Conservation (phyloP, 2,888 invertebrate species). For the Azorinus chamasolen region DNA sequence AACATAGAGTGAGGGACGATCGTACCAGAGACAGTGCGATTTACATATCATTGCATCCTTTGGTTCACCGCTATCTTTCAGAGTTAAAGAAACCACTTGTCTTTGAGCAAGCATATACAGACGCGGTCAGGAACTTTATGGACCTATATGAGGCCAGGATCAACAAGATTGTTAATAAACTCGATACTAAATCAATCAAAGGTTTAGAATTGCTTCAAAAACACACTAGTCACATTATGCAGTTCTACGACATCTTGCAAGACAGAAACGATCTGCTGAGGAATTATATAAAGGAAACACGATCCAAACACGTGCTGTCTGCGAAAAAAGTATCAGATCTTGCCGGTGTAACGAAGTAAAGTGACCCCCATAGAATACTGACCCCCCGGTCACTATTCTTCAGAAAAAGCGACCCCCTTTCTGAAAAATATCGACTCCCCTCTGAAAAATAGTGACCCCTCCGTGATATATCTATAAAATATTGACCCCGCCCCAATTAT, state of each 20-base stretch:
- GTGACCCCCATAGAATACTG: too few relatives aligned
- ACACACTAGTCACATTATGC: conserved; percentile 40
- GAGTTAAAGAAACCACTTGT: conserved; percentile 33
- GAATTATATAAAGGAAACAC: conserved; percentile 23
- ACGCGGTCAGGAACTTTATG: conserved; percentile 41
- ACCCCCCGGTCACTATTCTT: too few relatives aligned
- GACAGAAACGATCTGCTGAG: conserved; percentile 20
- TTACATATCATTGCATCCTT: conserved; percentile 56
- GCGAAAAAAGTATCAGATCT: conserved; percentile 56
- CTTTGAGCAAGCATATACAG: not conserved
- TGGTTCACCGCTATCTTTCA: conserved; percentile 44
- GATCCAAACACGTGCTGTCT: conserved; percentile 25
- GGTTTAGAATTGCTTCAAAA: conserved; percentile 38
- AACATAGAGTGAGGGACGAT: too few relatives aligned
- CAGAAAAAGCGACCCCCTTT: too few relatives aligned
- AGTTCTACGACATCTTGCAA: conserved; percentile 45
- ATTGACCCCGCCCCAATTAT: too few relatives aligned
- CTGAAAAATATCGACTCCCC: too few relatives aligned
- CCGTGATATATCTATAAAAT: too few relatives aligned
- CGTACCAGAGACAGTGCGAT: too few relatives aligned
- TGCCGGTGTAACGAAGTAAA: too few relatives aligned
- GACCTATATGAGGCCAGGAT: conserved; percentile 39
- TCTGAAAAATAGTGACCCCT: too few relatives aligned
- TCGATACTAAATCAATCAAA: conserved; percentile 39
- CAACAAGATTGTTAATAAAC: conserved; percentile 19